phyloP scores from a whole-genome alignment of 2,113 vertebrate species.

The Caretta caretta region DNA sequence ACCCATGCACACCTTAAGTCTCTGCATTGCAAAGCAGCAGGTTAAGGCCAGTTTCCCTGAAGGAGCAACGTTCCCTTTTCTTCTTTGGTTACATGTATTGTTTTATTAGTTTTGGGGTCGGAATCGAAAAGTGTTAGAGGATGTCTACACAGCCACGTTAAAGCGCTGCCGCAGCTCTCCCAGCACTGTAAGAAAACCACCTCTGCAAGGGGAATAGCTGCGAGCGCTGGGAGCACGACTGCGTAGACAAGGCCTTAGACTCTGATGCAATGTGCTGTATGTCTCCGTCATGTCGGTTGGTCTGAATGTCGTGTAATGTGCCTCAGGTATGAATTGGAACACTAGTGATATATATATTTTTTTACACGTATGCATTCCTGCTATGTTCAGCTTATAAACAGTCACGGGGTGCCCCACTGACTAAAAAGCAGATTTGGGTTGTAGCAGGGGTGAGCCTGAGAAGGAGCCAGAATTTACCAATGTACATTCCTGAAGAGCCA shows the following conservation, averaged over 20 bases:
- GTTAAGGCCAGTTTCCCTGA: constrained; percentile 31
- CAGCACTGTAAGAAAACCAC: no score
- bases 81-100: constrained; percentile 58
- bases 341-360: no score
- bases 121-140: constrained; percentile 35
- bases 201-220: no score
- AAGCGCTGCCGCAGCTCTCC: no score
- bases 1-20: constrained; percentile 18
- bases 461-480: no score
- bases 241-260: constrained; percentile 17
- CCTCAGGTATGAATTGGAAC: no score
- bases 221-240: no score
- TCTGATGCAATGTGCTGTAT: background rate
- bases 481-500: no score
- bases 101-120: constrained; percentile 54
- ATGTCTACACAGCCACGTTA: no score
- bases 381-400: background rate
- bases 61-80: constrained; percentile 68
- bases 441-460: background rate
- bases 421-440: rapidly evolving
- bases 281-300: background rate
- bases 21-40: background rate
- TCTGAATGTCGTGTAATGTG: background rate
- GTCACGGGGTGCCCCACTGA: rapidly evolving
- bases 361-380: no score